Percentiles rank a stretch among this genome's conserved stretches.
Conservation (phyloP, 1,140 invertebrate genomes). For the Zaprionus africanus region DNA sequence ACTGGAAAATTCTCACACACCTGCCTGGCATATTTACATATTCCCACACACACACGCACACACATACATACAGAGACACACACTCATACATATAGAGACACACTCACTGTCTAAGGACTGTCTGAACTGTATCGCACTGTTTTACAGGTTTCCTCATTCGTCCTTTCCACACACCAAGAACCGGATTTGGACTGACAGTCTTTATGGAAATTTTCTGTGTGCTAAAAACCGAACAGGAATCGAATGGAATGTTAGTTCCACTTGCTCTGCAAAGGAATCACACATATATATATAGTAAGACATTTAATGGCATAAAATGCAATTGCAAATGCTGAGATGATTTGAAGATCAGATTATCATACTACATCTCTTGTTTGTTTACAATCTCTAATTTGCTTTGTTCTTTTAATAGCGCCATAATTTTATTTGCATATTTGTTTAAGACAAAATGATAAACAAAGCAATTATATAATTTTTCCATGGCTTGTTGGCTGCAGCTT, state of each 20-base stretch:
- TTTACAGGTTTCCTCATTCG: constrained; percentile 19
- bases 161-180: constrained; percentile 4
- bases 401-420: background rate
- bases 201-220: constrained; percentile 1
- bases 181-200: constrained; percentile 11
- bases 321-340: background rate
- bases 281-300: background rate
- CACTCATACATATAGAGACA: background rate
- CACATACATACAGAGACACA: background rate
- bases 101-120: constrained; percentile 19
- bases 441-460: background rate
- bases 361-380: background rate
- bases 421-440: background rate
- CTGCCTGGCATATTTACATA: constrained; percentile 31
- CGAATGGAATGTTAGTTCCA: constrained; percentile 10
- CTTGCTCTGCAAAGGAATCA: background rate
- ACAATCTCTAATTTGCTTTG: background rate
- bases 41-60: background rate
- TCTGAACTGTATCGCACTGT: constrained; percentile 19
- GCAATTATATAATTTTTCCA: background rate
- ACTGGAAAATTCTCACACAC: constrained; percentile 9
- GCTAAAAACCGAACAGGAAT: background rate
- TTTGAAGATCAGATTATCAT: background rate
- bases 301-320: background rate
- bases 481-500: background rate